Evolutionary conservation across 2,888 invertebrate species (phyloP).

Genomic region (Gnatocerus cornutus): DNA sequence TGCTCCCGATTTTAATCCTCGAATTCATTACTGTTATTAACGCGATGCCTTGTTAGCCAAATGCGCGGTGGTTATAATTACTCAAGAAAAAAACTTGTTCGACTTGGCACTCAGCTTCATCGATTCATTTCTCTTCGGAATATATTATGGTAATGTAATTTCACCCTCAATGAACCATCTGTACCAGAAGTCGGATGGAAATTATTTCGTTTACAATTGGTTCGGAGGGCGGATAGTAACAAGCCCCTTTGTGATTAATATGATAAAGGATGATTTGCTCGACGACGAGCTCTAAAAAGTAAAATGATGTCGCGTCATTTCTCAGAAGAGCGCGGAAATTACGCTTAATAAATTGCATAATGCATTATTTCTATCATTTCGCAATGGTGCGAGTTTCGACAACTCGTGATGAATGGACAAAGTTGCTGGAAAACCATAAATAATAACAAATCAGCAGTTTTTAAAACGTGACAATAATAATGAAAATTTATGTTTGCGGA

Average conservation of each 20-base stretch:
- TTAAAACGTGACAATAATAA: too few relatives aligned
- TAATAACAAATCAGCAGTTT: too few relatives aligned
- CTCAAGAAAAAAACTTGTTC: constrained; percentile 18
- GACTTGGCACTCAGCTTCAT: constrained; percentile 1
- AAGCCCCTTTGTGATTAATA: constrained; percentile 6
- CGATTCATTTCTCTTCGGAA: constrained; percentile 18
- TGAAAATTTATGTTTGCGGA: too few relatives aligned
- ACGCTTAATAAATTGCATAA: too few relatives aligned
- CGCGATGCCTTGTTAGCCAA: constrained; percentile 1
- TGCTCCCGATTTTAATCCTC: constrained; percentile 13
- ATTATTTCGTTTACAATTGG: constrained; percentile 34
- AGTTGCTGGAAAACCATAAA: too few relatives aligned
- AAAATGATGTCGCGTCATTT: not conserved
- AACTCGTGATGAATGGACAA: too few relatives aligned
- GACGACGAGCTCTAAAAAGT: not conserved
- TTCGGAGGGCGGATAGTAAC: constrained; percentile 18
- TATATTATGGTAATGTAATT: constrained; percentile 38
- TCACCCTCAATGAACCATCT: constrained; percentile 30
- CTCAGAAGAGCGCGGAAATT: not conserved
- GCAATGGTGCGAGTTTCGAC: too few relatives aligned
- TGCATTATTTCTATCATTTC: too few relatives aligned
- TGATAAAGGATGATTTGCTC: constrained; percentile 4
- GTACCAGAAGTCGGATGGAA: constrained; percentile 24
- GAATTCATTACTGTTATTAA: constrained; percentile 32
- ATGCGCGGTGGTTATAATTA: constrained; percentile 9